phyloP scores from a whole-genome alignment of 2,797 vertebrate species.

The Pampus argenteus region DNA sequence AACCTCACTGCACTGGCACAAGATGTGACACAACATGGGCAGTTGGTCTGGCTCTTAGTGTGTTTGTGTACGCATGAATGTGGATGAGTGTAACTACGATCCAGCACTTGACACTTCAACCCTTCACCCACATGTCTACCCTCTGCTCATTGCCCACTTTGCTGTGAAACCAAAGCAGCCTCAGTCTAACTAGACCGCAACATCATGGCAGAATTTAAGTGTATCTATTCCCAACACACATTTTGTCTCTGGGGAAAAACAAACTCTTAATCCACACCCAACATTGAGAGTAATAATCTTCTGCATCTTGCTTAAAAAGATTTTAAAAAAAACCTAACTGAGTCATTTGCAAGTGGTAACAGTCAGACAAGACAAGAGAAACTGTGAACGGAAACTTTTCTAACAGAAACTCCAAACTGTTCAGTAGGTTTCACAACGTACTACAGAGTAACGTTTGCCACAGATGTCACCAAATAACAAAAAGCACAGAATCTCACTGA shows the following conservation, averaged over 20 bases:
- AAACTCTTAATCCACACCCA: constrained; percentile 17
- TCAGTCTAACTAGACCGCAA: not conserved
- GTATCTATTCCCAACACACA: constrained; percentile 21
- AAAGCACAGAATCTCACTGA: not conserved
- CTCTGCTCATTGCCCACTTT: constrained; percentile 21
- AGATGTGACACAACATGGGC: constrained; percentile 55
- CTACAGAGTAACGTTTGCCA: not conserved
- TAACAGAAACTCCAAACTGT: not conserved
- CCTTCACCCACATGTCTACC: constrained; percentile 24
- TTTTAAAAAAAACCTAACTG: not conserved
- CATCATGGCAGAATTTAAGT: constrained; percentile 19
- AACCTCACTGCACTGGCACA: constrained; percentile 71
- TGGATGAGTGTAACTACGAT: constrained; percentile 21
- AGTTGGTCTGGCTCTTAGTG: constrained; percentile 37
- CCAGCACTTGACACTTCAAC: constrained; percentile 54
- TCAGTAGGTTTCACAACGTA: not conserved
- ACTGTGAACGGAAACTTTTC: constrained; percentile 7
- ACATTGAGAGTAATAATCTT: not conserved
- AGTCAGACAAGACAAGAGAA: constrained; percentile 5
- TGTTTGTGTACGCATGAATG: constrained; percentile 21
- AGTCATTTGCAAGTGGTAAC: not conserved
- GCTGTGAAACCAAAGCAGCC: constrained; percentile 32
- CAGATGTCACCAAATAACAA: constrained; percentile 4
- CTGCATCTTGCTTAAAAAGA: not conserved
- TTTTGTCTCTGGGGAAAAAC: constrained; percentile 34